phyloP scores from a whole-genome alignment of 1,140 invertebrate genomes.

The Oreohelix idahoensis region DNA sequence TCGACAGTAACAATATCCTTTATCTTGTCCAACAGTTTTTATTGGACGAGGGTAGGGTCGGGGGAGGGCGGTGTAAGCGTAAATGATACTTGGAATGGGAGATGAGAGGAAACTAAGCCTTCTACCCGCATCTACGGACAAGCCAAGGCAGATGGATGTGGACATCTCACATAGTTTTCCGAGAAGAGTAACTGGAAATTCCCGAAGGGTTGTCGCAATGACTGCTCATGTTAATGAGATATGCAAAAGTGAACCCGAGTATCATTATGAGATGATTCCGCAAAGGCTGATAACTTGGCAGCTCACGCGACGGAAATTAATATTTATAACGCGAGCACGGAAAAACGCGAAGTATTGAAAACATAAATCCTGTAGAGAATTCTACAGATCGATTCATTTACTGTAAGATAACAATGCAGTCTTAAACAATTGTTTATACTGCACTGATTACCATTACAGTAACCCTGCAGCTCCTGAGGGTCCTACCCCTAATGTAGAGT shows the following conservation, averaged over 20 bases:
- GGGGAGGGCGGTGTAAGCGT: too few species aligned
- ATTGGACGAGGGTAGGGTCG: too few species aligned
- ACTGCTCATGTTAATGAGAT: conserved; percentile 6
- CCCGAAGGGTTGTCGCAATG: not conserved
- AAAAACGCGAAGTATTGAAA: conserved; percentile 12
- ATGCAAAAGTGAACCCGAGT: conserved; percentile 9
- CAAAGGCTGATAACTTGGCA: conserved; percentile 24
- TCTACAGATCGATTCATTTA: too few species aligned
- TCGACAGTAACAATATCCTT: too few species aligned
- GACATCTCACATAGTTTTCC: not conserved
- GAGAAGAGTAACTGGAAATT: not conserved
- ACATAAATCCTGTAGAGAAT: not conserved
- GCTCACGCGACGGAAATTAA: conserved; percentile 31
- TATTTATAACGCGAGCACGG: conserved; percentile 21
- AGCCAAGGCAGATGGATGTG: not conserved
- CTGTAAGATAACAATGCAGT: too few species aligned
- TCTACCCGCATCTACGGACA: not conserved
- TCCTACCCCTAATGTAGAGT: too few species aligned
- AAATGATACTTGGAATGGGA: too few species aligned
- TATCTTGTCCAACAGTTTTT: too few species aligned
- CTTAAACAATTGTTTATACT: too few species aligned
- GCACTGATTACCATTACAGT: too few species aligned
- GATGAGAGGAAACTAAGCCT: too few species aligned
- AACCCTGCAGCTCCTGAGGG: too few species aligned
- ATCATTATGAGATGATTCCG: not conserved